Evolutionary conservation across 92 coral and sea anemone species (phyloP), one percentile per base, ranked within the genome.

Genomic region (Actinernus sp.): DNA sequence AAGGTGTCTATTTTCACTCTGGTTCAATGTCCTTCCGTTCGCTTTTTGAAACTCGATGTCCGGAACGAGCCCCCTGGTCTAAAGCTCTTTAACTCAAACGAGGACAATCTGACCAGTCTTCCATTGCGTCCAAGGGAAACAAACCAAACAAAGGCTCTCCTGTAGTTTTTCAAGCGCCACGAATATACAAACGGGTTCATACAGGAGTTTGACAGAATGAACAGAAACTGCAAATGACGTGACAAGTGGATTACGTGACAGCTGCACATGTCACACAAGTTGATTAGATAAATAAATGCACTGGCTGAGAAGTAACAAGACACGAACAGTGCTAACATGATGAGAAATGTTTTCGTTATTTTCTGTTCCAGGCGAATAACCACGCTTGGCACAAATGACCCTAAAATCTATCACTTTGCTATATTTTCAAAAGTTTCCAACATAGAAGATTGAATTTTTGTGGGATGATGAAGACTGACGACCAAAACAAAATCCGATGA

Each of bases 111-210:
- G 2, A 66, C 78, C 4, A 53, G 28, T 28, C 46, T 58, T 1
- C 96, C 92, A 31, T 80, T 87, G 13, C 51, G 82, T 44, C 92
- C 85, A 39, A 78, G 76, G 3, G 92, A 76, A 4, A 89, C 49
- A 27, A 89, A 66, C 76, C 92, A 89, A 13, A 85, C 50, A 59
- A 89, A 89, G 6, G 96, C 92, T 24, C 79, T 74, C 20, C 86
- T 79, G 51, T 80, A 89, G 63, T 73, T 74, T 22, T 50, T 32
- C 56, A 89, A 46, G 22, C 96, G 82, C 96, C 96, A 89, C 12
- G 94, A 85, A 57, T 93, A 93, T n/a, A 88, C 66, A 69, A 91
- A 91, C 33, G 96, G 96, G 67, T 93, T 93, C 74, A 93, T 69
- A n/a, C 92, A 74, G 26, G 97, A 86, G 81, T 90, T 93, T 1